phyloP scores from a whole-genome alignment of 2,113 vertebrate genomes.

The Phocoena sinus region DNA sequence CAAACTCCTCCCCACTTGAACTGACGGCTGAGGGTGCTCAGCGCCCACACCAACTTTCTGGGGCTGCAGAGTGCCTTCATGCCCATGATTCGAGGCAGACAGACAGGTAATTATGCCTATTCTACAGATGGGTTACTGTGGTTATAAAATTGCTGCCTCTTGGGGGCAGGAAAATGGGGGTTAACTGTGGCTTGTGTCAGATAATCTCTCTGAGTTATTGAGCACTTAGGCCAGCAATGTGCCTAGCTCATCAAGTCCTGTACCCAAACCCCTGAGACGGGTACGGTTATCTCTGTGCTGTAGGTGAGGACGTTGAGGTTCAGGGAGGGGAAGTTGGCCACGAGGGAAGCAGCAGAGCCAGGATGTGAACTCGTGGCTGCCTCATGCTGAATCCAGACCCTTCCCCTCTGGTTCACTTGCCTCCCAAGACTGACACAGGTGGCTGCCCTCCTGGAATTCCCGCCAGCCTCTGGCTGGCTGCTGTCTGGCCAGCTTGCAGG shows the following conservation, averaged over 20 bases:
- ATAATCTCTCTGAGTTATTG: neutral
- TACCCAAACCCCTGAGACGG: fast-evolving
- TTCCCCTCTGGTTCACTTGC: fast-evolving
- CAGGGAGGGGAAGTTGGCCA: neutral
- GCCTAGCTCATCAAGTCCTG: neutral
- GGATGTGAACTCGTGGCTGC: neutral
- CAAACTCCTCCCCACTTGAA: neutral
- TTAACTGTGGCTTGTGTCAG: neutral
- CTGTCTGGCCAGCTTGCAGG: neutral
- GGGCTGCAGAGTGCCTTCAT: neutral
- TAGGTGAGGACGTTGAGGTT: neutral
- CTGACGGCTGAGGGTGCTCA: fast-evolving
- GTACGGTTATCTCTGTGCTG: neutral
- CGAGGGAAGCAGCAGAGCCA: neutral
- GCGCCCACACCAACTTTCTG: fast-evolving
- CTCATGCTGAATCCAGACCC: neutral
- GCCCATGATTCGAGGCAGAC: neutral
- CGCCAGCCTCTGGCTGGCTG: neutral
- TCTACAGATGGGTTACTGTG: neutral
- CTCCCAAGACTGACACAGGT: neutral
- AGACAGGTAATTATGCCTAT: neutral
- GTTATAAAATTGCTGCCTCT: neutral
- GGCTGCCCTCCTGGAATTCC: too few species aligned
- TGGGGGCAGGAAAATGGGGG: neutral
- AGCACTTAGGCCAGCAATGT: neutral